These are phyloP conservation scores for Conus betulinus DNA, from an alignment of 1,140 invertebrate genomes.

Conservation along the genomic window DNA sequence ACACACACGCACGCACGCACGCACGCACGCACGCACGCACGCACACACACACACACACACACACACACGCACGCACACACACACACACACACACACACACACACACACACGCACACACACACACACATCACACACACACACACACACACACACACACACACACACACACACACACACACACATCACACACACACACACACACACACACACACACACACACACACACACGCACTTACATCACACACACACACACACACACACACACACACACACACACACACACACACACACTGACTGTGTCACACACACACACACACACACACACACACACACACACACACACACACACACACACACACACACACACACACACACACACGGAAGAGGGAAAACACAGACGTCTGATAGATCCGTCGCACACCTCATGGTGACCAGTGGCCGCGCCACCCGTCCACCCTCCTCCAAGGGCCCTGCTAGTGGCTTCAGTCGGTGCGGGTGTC, in stretches of 20 bases:
- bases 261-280: background rate
- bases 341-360: background rate
- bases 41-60: too few relatives aligned
- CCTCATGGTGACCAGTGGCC: too few relatives aligned
- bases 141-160: constrained; percentile 4
- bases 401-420: too few relatives aligned
- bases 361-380: background rate
- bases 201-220: background rate
- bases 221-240: too few relatives aligned
- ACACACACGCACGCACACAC: too few relatives aligned
- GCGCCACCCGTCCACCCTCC: background rate
- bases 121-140: background rate
- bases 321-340: background rate
- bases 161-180: constrained; percentile 24
- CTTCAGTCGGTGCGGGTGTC: too few relatives aligned
- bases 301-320: constrained; percentile 2
- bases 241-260: background rate
- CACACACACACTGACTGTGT: constrained; percentile 13
- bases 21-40: too few relatives aligned
- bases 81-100: constrained; percentile 4
- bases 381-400: background rate
- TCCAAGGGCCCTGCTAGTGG: background rate
- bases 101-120: background rate
- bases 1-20: too few relatives aligned
- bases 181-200: constrained; percentile 26